phyloP scores from a whole-genome alignment of 2,888 invertebrate species.

The Heteromyza rotundicornis region DNA sequence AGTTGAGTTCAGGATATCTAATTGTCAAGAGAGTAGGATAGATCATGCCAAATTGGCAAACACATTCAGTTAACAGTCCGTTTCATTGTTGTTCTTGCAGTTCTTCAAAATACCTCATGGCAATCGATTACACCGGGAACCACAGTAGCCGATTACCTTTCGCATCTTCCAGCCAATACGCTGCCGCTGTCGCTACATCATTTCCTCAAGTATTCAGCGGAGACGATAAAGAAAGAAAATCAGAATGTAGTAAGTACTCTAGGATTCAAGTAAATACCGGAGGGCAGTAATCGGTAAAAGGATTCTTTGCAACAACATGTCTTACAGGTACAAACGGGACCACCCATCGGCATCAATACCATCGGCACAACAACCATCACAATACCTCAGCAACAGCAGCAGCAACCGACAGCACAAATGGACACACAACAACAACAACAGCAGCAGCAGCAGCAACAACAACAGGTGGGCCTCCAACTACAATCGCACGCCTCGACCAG shows the following conservation, averaged over 20 bases:
- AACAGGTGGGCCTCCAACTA: constrained; percentile 35
- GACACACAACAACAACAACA: constrained; percentile 43
- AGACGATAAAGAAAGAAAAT: constrained; percentile 77
- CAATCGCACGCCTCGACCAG: constrained; percentile 31
- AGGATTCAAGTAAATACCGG: too few species aligned
- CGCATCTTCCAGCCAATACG: constrained; percentile 76
- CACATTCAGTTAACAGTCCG: too few species aligned
- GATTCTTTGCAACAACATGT: constrained; percentile 37
- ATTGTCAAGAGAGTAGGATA: too few species aligned
- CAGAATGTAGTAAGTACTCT: constrained; percentile 61
- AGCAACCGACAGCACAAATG: constrained; percentile 39
- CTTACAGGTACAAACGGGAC: constrained; percentile 59
- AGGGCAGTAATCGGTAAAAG: background rate
- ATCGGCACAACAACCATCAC: constrained; percentile 56
- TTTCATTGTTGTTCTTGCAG: too few species aligned
- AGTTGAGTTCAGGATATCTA: too few species aligned
- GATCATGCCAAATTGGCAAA: too few species aligned
- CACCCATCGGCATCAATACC: constrained; percentile 56
- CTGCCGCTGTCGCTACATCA: constrained; percentile 81
- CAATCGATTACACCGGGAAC: constrained; percentile 71
- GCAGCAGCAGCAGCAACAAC: constrained; percentile 41
- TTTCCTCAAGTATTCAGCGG: constrained; percentile 81
- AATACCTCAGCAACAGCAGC: constrained; percentile 60
- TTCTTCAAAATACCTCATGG: constrained; percentile 62
- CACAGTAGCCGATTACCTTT: constrained; percentile 84